phyloP scores from a whole-genome alignment of 2,888 invertebrate genomes.

The Euzophera pinguis region DNA sequence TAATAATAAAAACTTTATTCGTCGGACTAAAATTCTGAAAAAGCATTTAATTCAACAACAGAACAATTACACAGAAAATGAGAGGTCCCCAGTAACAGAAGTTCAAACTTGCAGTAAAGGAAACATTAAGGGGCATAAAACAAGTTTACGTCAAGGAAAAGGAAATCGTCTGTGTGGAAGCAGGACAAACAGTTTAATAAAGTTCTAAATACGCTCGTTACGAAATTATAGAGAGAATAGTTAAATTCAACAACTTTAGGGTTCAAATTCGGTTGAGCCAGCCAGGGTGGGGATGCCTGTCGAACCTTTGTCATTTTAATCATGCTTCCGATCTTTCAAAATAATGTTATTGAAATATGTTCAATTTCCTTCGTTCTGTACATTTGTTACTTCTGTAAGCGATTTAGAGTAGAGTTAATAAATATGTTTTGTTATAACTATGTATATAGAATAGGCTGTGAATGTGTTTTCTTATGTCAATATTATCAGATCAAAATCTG shows the following conservation, averaged over 20 bases:
- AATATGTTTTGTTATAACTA: constrained; percentile 16
- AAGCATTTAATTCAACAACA: constrained; percentile 21
- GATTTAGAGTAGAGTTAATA: not conserved
- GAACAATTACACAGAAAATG: constrained; percentile 34
- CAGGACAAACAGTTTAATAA: constrained; percentile 54
- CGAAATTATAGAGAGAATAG: constrained; percentile 37
- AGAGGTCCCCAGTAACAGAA: constrained; percentile 33
- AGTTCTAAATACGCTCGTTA: constrained; percentile 46
- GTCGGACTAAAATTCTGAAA: not conserved
- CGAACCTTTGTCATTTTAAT: constrained; percentile 79
- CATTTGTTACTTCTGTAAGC: constrained; percentile 50
- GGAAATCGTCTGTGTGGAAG: constrained; percentile 39
- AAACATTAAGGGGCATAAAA: constrained; percentile 41
- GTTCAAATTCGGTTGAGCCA: constrained; percentile 48
- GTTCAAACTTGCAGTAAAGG: constrained; percentile 41
- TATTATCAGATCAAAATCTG: too few species aligned
- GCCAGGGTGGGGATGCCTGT: constrained; percentile 52
- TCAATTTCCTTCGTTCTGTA: constrained; percentile 70
- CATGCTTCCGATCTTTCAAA: constrained; percentile 76
- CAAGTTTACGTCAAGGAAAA: constrained; percentile 39
- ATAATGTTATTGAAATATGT: constrained; percentile 79
- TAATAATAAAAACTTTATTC: not conserved
- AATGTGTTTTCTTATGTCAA: too few species aligned
- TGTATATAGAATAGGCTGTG: too few species aligned
- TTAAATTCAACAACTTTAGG: constrained; percentile 41